Percentiles rank a stretch among this genome's conserved stretches.
phyloP scores from a whole-genome alignment of 2,888 invertebrate species.

The Nymphalis polychloros region DNA sequence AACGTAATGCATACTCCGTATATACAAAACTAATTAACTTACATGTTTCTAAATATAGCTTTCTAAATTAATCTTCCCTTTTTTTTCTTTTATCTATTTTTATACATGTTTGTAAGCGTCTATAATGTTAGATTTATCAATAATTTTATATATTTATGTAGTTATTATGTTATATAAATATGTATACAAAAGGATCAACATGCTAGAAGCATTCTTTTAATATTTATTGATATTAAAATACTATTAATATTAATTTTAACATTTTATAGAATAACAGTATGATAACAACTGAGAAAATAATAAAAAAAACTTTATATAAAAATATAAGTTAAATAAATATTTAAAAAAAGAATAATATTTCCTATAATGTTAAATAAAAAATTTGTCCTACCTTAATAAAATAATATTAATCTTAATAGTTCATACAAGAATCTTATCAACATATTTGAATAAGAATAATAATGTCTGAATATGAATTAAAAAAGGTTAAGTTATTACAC shows the following conservation, averaged over 20 bases:
- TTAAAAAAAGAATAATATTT: not conserved
- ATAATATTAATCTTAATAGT: not conserved
- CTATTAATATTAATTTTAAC: too few relatives aligned
- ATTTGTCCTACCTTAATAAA: not conserved
- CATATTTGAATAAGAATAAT: not conserved
- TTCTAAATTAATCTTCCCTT: slow-evolving; percentile 2
- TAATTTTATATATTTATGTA: too few relatives aligned
- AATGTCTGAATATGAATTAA: not conserved
- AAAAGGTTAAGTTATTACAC: too few relatives aligned
- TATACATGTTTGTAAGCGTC: not conserved
- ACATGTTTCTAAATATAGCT: slow-evolving; percentile 18
- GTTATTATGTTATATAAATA: too few relatives aligned
- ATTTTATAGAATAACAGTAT: too few relatives aligned
- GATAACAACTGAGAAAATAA: too few relatives aligned
- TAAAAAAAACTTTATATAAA: not conserved
- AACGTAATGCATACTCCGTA: slow-evolving; percentile 53
- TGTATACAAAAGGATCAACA: too few relatives aligned
- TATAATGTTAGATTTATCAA: not conserved
- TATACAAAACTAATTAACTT: slow-evolving; percentile 23
- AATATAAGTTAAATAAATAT: not conserved
- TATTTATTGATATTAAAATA: too few relatives aligned
- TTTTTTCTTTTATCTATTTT: not conserved
- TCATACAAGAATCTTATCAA: not conserved
- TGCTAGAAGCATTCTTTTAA: too few relatives aligned
- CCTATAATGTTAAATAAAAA: not conserved